Conservation (phyloP, 2,888 invertebrate genomes). For the Drosophila greeni region DNA sequence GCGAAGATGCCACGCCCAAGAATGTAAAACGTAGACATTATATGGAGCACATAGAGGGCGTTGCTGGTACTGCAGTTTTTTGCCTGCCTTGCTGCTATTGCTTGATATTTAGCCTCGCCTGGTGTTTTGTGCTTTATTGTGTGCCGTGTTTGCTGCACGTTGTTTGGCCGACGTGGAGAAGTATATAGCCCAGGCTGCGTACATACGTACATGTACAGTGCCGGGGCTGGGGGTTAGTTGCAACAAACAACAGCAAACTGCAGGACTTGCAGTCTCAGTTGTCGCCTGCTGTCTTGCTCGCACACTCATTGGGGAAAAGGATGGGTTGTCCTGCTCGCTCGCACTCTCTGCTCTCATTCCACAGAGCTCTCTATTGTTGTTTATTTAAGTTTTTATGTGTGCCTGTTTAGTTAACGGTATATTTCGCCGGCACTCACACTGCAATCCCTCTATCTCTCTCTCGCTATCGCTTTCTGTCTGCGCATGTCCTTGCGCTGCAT, state of each 20-base stretch:
- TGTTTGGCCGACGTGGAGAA: constrained; percentile 60
- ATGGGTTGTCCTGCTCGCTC: constrained; percentile 9
- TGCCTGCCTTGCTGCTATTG: constrained; percentile 63
- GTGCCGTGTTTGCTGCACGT: constrained; percentile 59
- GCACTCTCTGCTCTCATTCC: constrained; percentile 7
- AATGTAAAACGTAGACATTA: constrained; percentile 8
- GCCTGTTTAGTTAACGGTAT: constrained; percentile 73
- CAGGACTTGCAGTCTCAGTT: constrained; percentile 48
- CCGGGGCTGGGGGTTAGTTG: constrained; percentile 65
- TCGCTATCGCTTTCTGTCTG: constrained; percentile 29
- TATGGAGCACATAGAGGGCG: constrained; percentile 25
- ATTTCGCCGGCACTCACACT: constrained; percentile 61
- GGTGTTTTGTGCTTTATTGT: constrained; percentile 68
- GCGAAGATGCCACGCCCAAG: constrained; percentile 38
- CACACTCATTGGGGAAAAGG: constrained; percentile 30
- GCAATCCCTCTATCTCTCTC: constrained; percentile 30
- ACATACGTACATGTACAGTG: constrained; percentile 25
- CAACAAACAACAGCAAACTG: constrained; percentile 72
- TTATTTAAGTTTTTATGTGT: constrained; percentile 74
- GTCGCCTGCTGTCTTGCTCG: constrained; percentile 9
- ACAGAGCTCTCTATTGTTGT: constrained; percentile 62
- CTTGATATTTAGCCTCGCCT: constrained; percentile 62
- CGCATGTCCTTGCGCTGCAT: constrained; percentile 63
- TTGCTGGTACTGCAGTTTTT: constrained; percentile 53
- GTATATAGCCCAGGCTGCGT: constrained; percentile 14